Evolutionary conservation across 2,888 invertebrate species (phyloP).

Genomic region (Trichogramma dendrolimi): DNA sequence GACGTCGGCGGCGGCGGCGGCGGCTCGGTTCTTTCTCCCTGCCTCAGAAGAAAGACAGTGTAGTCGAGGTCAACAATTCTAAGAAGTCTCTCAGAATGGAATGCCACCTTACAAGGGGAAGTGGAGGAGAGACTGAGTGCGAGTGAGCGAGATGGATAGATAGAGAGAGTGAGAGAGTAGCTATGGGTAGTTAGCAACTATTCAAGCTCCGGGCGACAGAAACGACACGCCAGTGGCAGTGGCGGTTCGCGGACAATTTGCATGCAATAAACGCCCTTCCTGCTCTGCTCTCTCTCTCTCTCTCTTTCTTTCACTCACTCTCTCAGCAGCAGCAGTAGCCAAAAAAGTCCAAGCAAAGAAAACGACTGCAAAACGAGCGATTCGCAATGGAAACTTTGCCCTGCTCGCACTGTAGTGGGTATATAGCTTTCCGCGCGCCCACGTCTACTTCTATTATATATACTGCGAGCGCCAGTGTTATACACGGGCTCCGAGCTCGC

Average conservation of each 20-base stretch:
- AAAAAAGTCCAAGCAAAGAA: no score
- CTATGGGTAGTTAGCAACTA: slow-evolving; percentile 24
- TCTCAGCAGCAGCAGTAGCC: neutral
- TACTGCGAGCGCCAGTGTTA: no score
- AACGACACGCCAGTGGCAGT: slow-evolving; percentile 11
- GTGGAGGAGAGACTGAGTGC: slow-evolving; percentile 4
- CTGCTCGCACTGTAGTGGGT: no score
- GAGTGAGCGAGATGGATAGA: slow-evolving; percentile 4
- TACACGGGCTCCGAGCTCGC: no score
- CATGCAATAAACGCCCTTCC: slow-evolving; percentile 25
- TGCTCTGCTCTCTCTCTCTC: neutral
- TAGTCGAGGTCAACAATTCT: slow-evolving; percentile 11
- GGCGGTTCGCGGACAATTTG: slow-evolving; percentile 22
- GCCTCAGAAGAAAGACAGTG: no score
- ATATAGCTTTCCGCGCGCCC: no score
- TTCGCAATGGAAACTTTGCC: no score
- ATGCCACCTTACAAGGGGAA: no score
- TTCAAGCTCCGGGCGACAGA: slow-evolving; percentile 8
- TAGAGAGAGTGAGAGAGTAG: neutral
- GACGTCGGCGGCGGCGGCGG: neutral
- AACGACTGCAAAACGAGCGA: no score
- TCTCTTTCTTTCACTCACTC: slow-evolving; percentile 6
- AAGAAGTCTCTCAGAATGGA: neutral
- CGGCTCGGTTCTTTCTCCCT: neutral
- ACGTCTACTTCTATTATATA: no score